These are phyloP conservation scores for Bufo bufo DNA, from an alignment of 2,113 vertebrate genomes.

Conservation along the genomic window DNA sequence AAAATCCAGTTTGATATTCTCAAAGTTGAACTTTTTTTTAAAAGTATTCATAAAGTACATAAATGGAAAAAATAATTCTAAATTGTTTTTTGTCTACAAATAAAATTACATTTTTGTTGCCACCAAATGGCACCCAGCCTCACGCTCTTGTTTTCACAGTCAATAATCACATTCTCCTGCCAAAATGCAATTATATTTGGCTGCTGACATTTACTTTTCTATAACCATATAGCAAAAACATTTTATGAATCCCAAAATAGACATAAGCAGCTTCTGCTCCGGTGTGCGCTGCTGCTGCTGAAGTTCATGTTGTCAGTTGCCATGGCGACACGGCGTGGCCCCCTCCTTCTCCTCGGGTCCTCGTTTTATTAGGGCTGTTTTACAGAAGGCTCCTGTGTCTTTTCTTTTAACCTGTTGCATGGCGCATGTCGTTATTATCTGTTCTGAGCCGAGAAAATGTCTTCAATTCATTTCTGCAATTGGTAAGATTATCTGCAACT, in stretches of 20 bases:
- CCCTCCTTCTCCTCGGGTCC: neutral
- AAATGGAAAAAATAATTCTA: neutral
- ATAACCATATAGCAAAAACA: constrained; percentile 39
- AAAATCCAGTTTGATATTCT: neutral
- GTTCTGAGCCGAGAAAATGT: neutral
- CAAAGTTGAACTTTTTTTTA: neutral
- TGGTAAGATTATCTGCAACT: neutral
- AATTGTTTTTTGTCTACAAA: neutral
- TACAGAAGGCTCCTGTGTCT: constrained; percentile 8
- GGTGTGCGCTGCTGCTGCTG: neutral
- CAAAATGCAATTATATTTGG: constrained; percentile 39
- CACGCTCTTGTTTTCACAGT: neutral
- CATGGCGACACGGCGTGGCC: neutral
- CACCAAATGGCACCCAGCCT: constrained; percentile 3
- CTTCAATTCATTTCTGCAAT: neutral
- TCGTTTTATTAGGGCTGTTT: constrained; percentile 14
- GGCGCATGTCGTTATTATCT: neutral
- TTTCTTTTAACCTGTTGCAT: neutral
- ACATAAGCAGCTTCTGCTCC: neutral
- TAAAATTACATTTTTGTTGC: constrained; percentile 18
- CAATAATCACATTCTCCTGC: constrained; percentile 30
- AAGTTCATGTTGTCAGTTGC: constrained; percentile 30
- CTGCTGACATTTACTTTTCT: constrained; percentile 32
- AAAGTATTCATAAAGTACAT: neutral
- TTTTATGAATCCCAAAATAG: constrained; percentile 40